phyloP scores from a whole-genome alignment of 64 coral and sea anemone species.

The Platygyra sinensis region DNA sequence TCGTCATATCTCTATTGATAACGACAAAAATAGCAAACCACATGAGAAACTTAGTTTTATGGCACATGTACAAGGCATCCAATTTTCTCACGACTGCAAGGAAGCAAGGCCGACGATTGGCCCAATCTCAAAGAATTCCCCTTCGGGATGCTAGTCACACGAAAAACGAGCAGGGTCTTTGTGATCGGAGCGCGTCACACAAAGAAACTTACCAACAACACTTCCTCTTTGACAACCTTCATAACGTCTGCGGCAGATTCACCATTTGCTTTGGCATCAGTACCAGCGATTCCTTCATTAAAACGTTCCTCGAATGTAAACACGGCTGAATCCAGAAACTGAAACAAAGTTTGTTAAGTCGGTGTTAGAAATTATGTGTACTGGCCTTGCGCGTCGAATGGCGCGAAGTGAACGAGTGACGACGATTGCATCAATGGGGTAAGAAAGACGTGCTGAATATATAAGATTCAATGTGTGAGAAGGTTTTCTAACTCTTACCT shows the following conservation, averaged over 20 bases:
- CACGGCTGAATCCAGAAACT: constrained; percentile 72
- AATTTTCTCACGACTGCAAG: too few species aligned
- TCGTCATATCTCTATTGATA: constrained; percentile 77
- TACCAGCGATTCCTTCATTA: constrained; percentile 57
- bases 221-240: constrained; percentile 68
- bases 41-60: background rate
- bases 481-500: too few species aligned
- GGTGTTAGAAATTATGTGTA: background rate
- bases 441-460: too few species aligned
- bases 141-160: too few species aligned
- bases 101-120: too few species aligned
- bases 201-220: constrained; percentile 56
- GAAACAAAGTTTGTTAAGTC: background rate
- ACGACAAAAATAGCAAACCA: background rate
- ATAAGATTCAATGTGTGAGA: too few species aligned
- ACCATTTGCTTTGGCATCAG: constrained; percentile 59
- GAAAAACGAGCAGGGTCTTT: too few species aligned
- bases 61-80: background rate
- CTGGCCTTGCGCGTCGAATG: too few species aligned
- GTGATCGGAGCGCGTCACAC: too few species aligned
- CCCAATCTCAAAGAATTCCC: too few species aligned
- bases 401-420: too few species aligned
- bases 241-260: constrained; percentile 69
- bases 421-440: too few species aligned
- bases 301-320: constrained; percentile 88